Evolutionary conservation across 2,888 invertebrate species (phyloP), one percentile per base, ranked within the genome.

Genomic region (Ophioninae sp.): DNA sequence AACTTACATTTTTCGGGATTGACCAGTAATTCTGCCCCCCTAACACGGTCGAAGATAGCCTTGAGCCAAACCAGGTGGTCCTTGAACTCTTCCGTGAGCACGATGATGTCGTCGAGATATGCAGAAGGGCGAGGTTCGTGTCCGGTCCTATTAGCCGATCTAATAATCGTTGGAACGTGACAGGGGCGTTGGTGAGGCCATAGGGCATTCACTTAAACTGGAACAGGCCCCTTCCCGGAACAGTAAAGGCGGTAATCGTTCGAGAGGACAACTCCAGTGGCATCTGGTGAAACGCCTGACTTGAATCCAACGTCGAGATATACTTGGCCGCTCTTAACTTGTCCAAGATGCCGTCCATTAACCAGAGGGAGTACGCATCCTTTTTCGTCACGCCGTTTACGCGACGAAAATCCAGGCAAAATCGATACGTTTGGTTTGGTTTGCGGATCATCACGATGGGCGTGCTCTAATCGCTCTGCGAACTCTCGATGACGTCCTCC

Each of bases 231-330:
- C 64, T 30, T 7, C 17, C 13, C 30, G 64, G 64, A 6, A 64
- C 64, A 3, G 64, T 37, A 23, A 64, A 64, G 2, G 37, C 64
- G 0, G 37, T 64, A 10, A 64, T 64, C 23, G 30, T 37, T 0
- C 17, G 9, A 9, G 64, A 64, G n/a, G 9, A 7, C 2, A n/a
- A 8, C 8, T 67, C 67, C 17, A 67, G 20, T 8, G 41, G 22
- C 7, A 67, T 67, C n/a, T 41, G 41, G 22, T 56, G 82, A 64
- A 51, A 81, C 63, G 51, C 56, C 30, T 78, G 69, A 17, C 71
- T 77, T 10, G 39, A 13, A 39, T 39, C 39, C 17, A 65, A n/a
- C 39, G 65, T 65, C 3, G 65, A 37, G 17, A 65, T 65, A n/a
- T 65, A 65, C 20, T 13, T n/a, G 13, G 65, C 65, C 6, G 30